These are phyloP conservation scores for Stenotaenia linearis DNA, from an alignment of 2,888 invertebrate genomes.

Conservation along the genomic window DNA sequence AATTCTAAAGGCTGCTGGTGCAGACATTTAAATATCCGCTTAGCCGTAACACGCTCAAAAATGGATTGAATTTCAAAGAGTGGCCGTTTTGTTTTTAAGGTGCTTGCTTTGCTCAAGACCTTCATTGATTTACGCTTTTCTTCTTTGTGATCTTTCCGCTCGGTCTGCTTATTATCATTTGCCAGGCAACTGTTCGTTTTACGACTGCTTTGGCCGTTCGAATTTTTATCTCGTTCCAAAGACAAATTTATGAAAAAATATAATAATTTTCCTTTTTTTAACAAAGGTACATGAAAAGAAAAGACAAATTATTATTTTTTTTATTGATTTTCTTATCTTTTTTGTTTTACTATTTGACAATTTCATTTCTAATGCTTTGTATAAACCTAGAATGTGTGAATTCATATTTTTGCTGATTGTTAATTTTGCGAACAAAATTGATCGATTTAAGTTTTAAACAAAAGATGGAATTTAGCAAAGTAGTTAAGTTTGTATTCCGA, in stretches of 20 bases:
- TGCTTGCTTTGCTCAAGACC: conserved; percentile 2
- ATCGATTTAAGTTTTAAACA: neutral
- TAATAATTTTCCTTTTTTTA: neutral
- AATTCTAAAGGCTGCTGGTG: conserved; percentile 20
- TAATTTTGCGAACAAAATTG: no score
- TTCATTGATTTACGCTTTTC: conserved; percentile 14
- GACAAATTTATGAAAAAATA: neutral
- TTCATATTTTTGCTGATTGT: no score
- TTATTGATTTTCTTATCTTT: neutral
- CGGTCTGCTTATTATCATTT: conserved; percentile 16
- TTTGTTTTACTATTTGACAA: neutral
- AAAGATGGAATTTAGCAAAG: neutral
- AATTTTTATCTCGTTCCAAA: neutral
- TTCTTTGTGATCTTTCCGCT: conserved; percentile 12
- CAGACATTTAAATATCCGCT: neutral
- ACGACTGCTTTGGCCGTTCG: neutral
- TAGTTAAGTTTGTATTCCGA: neutral
- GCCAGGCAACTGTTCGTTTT: conserved; percentile 23
- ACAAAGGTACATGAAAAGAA: neutral
- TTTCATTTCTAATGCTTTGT: neutral
- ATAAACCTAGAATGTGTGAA: no score
- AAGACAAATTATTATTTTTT: neutral
- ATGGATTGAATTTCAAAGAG: conserved; percentile 3
- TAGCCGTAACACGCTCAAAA: neutral
- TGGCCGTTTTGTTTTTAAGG: conserved; percentile 7